phyloP scores from a whole-genome alignment of 2,797 vertebrate species.

The Chelon auratus region DNA sequence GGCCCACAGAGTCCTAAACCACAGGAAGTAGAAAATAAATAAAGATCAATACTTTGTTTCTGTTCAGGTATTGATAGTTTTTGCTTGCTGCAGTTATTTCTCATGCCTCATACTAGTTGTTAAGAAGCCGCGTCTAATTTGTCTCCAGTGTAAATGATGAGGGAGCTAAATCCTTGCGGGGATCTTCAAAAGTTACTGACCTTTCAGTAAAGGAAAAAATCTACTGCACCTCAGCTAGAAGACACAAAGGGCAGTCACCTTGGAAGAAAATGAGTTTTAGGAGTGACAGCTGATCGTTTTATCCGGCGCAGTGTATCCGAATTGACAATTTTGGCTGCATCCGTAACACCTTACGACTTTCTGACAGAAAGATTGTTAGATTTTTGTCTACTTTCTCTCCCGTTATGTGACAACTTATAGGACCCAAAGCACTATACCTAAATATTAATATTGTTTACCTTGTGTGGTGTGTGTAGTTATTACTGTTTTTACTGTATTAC shows the following conservation, averaged over 20 bases:
- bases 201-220: not conserved
- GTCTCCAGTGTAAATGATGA: not conserved
- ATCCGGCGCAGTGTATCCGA: not conserved
- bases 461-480: no score
- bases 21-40: not conserved
- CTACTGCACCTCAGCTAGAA: not conserved
- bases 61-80: not conserved
- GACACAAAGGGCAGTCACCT: not conserved
- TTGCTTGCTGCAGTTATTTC: not conserved
- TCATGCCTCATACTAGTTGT: conserved; percentile 1
- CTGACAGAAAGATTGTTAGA: no score
- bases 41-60: not conserved
- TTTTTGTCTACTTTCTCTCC: not conserved
- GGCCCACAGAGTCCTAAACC: not conserved
- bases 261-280: not conserved
- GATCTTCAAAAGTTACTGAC: not conserved
- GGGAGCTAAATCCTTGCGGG: not conserved
- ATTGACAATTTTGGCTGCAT: not conserved
- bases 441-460: no score
- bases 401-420: not conserved
- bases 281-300: not conserved
- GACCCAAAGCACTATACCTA: no score
- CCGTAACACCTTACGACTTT: no score
- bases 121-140: not conserved
- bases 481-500: no score